Evolutionary conservation across 2,797 vertebrate genomes (phyloP), one percentile per base, ranked within the genome.

Genomic region (Pelochelys cantorii): DNA sequence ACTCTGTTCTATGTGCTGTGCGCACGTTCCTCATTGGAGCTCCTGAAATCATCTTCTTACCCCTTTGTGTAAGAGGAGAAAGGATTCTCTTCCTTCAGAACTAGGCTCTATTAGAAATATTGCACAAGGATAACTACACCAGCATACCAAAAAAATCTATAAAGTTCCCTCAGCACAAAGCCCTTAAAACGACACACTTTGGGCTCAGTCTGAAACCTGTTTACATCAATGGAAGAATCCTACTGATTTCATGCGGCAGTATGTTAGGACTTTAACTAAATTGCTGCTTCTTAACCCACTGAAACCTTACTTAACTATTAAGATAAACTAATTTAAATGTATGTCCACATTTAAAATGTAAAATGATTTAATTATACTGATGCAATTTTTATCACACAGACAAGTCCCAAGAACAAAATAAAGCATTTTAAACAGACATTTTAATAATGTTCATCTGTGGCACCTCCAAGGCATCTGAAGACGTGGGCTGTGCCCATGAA

Each of bases 141-240:
- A 89, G 94, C 88, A 27, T 53, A 79, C 53, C 14, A 54, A 65
- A 84, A 77, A n/a, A 93, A 83, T 83, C 94, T 90, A 87, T 86
- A 93, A 25, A 55, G 71, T 53, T 95, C 93, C 83, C 74, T 48
- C 84, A 80, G 62, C 91, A 82, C 37, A 94, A 94, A 83, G 65
- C 78, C 80, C 54, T 55, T 82, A 86, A 68, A 27, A 92, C 78
- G 14, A 59, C 29, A 60, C 1, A 8, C 18, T 83, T 82, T 0
- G 0, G n/a, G 89, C 57, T 9, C 78, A 52, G 88, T 81, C 56
- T 90, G 89, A 86, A 92, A 25, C 77, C 82, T 54, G 42, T 52
- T 77, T 52, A 82, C 29, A 88, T 62, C 91, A 86, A 93, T 84
- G 93, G 90, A 65, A 5, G 74, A 89, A 95, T 23, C 25, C 74